A percentile compares a stretch with the other conserved stretches of the same genome.
Conservation (phyloP, 2,113 vertebrate genomes). For the Phasianus colchicus region DNA sequence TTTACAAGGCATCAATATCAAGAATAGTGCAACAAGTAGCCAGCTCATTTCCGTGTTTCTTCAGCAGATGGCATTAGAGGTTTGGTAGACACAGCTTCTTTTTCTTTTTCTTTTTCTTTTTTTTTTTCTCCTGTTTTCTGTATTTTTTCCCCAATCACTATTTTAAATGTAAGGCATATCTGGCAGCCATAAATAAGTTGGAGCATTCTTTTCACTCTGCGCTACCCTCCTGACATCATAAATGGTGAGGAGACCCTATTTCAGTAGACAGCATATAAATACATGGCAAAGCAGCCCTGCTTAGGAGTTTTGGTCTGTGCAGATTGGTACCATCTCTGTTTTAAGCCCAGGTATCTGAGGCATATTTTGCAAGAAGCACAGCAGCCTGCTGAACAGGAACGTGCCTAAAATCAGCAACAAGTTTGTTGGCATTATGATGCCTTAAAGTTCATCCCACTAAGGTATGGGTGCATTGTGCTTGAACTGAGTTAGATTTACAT, state of each 20-base stretch:
- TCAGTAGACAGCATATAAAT: neutral
- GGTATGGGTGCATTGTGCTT: neutral
- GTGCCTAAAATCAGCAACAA: rapidly evolving
- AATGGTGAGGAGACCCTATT: neutral
- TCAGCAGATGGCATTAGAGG: constrained; percentile 34
- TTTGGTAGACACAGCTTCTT: neutral
- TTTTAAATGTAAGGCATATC: neutral
- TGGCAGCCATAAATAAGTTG: neutral
- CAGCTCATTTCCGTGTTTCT: neutral
- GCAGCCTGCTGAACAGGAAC: neutral
- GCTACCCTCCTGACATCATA: neutral
- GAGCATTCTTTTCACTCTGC: neutral
- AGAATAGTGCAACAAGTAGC: neutral
- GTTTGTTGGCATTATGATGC: neutral
- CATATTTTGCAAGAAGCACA: neutral
- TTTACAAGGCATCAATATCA: neutral
- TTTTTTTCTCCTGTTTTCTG: neutral
- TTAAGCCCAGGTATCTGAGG: neutral
- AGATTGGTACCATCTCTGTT: neutral
- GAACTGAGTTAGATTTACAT: neutral
- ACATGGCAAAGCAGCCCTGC: neutral
- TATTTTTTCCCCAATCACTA: neutral
- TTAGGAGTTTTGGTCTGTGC: neutral
- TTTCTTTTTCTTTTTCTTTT: too few relatives aligned
- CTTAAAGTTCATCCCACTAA: neutral